Conservation (phyloP, 1,140 invertebrate species). For the Venturia canescens region DNA sequence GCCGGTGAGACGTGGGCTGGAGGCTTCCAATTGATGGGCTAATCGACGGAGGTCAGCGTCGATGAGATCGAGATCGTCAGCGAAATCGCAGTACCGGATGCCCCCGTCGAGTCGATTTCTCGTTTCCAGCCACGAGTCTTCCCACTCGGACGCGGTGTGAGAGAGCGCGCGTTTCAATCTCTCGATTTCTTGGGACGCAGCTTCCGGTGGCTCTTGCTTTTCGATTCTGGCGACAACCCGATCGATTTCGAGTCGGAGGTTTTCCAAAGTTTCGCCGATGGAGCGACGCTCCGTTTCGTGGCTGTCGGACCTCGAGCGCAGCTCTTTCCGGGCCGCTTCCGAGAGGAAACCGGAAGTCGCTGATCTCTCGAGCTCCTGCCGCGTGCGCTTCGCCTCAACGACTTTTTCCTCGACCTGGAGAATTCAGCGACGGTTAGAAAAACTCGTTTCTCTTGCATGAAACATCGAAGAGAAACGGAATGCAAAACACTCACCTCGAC, state of each 20-base stretch:
- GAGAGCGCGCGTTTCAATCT: slow-evolving; percentile 82
- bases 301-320: slow-evolving; percentile 74
- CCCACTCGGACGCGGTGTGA: slow-evolving; percentile 77
- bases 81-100: slow-evolving; percentile 83
- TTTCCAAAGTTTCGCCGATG: slow-evolving; percentile 80
- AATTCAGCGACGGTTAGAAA: slow-evolving; percentile 5
- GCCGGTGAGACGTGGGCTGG: slow-evolving; percentile 69
- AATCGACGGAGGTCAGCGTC: slow-evolving; percentile 76
- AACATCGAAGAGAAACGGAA: background rate
- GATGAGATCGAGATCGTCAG: slow-evolving; percentile 85
- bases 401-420: slow-evolving; percentile 67
- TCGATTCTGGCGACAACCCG: slow-evolving; percentile 81
- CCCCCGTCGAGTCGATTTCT: slow-evolving; percentile 81
- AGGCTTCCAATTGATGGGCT: slow-evolving; percentile 66
- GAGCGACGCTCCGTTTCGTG: slow-evolving; percentile 80
- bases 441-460: background rate
- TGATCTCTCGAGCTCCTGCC: slow-evolving; percentile 42
- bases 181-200: slow-evolving; percentile 83
- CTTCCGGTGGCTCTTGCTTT: slow-evolving; percentile 83
- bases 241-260: slow-evolving; percentile 80
- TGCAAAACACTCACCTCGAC: slow-evolving; percentile 78
- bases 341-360: slow-evolving; percentile 41
- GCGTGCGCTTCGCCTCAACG: slow-evolving; percentile 52
- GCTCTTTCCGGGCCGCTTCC: slow-evolving; percentile 55
- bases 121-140: slow-evolving; percentile 80